phyloP scores from a whole-genome alignment of 2,113 vertebrate genomes.

The Nothobranchius kuhntae region DNA sequence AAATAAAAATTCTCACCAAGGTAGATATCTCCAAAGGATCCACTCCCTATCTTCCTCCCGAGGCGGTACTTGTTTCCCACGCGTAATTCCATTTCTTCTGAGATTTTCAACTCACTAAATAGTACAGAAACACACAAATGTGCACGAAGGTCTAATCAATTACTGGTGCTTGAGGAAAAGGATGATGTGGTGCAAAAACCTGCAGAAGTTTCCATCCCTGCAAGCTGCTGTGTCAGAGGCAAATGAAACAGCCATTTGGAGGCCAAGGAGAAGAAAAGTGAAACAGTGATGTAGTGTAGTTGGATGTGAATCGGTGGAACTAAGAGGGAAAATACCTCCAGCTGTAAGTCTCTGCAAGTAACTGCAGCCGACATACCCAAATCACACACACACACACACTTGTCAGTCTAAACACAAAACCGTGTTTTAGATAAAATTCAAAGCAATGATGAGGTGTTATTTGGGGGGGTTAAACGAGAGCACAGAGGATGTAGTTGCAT shows the following conservation, averaged over 20 bases:
- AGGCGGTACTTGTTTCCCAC: conserved; percentile 97
- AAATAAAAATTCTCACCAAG: conserved; percentile 79
- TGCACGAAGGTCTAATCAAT: conserved; percentile 50
- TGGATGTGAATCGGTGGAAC: conserved; percentile 14
- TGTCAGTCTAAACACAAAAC: too few species aligned
- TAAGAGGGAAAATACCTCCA: conserved; percentile 13
- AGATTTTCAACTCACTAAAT: conserved; percentile 52
- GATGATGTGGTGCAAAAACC: conserved; percentile 49
- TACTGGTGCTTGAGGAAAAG: conserved; percentile 51
- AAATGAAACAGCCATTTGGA: too few species aligned
- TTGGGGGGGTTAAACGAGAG: too few species aligned
- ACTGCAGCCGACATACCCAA: neutral
- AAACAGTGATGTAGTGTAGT: conserved; percentile 23
- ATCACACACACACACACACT: too few species aligned
- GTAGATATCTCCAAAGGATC: conserved; percentile 97
- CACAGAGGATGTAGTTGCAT: too few species aligned
- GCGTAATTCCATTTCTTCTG: conserved; percentile 89
- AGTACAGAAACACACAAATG: conserved; percentile 33
- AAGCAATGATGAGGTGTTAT: too few species aligned
- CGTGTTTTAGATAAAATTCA: neutral
- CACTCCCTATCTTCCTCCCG: conserved; percentile 96
- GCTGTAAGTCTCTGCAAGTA: neutral
- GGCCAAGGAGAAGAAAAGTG: conserved; percentile 4
- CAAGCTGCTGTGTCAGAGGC: conserved; percentile 18
- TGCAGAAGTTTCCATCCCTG: conserved; percentile 29